Evolutionary conservation across 2,797 vertebrate species (phyloP).

Genomic region (Anabas testudineus): DNA sequence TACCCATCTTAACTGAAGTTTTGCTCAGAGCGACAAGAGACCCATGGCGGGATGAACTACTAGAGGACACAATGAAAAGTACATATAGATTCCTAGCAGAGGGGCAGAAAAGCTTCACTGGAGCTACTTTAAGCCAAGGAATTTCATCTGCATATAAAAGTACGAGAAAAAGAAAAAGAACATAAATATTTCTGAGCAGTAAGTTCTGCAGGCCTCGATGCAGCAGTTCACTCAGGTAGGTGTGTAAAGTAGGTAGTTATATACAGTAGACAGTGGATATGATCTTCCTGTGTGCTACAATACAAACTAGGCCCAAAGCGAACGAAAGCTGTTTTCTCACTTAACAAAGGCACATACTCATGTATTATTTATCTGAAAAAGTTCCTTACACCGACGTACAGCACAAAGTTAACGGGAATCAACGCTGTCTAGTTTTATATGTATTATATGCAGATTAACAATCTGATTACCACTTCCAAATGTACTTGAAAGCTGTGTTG

Average conservation of each 20-base stretch:
- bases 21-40: constrained; percentile 68
- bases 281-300: neutral
- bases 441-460: too few species aligned
- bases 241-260: neutral
- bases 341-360: too few species aligned
- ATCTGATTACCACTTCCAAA: too few species aligned
- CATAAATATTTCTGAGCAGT: neutral
- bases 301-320: neutral
- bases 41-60: constrained; percentile 55
- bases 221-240: neutral
- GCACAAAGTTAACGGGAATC: too few species aligned
- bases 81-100: constrained; percentile 43
- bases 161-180: constrained; percentile 3
- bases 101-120: constrained; percentile 22
- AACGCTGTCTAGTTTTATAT: neutral
- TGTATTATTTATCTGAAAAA: too few species aligned
- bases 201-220: neutral
- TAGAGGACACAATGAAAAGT: constrained; percentile 63
- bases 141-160: constrained; percentile 11
- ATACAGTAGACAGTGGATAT: neutral
- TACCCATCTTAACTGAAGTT: constrained; percentile 69
- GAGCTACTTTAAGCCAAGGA: neutral
- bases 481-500: too few species aligned
- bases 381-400: too few species aligned
- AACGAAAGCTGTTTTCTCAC: too few species aligned